These are phyloP conservation scores for Thinocorus orbignyianus DNA, from an alignment of 2,113 vertebrate species.

Conservation along the genomic window DNA sequence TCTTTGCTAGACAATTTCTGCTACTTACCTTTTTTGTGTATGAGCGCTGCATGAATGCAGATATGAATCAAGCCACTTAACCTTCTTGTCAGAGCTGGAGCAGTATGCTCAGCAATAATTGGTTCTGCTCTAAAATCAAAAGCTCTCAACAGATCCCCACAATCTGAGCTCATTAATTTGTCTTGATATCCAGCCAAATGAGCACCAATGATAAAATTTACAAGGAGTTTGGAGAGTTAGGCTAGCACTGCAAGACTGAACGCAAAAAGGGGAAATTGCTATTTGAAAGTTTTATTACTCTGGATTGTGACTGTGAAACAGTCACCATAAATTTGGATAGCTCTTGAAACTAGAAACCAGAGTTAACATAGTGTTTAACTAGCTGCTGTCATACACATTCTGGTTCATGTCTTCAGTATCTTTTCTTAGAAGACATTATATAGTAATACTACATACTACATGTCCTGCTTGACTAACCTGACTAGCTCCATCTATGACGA, in stretches of 20 bases:
- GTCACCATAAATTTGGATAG: background rate
- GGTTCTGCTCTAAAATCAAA: conserved; percentile 10
- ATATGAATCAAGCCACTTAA: background rate
- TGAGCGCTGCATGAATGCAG: background rate
- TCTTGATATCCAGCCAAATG: background rate
- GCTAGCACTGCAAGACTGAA: background rate
- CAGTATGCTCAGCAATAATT: background rate
- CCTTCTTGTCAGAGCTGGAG: background rate
- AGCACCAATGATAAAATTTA: conserved; percentile 11
- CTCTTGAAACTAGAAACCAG: background rate
- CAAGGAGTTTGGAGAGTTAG: background rate
- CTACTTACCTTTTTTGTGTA: background rate
- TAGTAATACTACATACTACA: background rate
- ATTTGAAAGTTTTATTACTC: background rate
- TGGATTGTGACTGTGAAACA: background rate
- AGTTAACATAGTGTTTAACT: background rate
- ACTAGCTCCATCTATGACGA: background rate
- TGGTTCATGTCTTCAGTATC: background rate
- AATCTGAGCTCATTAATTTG: background rate
- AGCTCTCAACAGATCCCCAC: background rate
- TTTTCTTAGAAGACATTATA: background rate
- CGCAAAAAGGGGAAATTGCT: background rate
- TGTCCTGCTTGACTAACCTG: background rate
- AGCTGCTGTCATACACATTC: background rate
- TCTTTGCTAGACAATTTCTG: background rate